Conservation (phyloP, 2,113 vertebrate species). For the Labrus mixtus region DNA sequence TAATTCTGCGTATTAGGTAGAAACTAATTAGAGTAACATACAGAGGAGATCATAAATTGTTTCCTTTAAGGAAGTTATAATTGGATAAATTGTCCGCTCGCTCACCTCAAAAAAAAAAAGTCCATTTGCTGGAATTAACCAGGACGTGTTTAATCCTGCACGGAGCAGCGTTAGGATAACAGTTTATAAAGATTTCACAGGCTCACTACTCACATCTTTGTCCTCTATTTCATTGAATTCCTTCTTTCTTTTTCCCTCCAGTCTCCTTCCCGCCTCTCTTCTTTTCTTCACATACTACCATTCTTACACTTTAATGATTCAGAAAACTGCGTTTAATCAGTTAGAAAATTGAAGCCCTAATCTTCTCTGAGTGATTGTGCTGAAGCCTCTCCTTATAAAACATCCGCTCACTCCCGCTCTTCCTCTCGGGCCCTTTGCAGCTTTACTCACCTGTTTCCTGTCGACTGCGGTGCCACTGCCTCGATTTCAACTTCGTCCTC, state of each 20-base stretch:
- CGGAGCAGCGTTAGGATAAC: neutral
- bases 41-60: no score
- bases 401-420: neutral
- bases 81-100: neutral
- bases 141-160: neutral
- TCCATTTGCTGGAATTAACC: neutral
- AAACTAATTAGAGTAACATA: no score
- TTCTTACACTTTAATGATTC: constrained; percentile 16
- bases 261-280: neutral
- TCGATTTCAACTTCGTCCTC: constrained; percentile 36
- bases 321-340: constrained; percentile 43
- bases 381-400: constrained; percentile 4
- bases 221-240: neutral
- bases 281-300: neutral
- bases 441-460: constrained; percentile 24
- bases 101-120: neutral
- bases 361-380: constrained; percentile 47
- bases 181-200: neutral
- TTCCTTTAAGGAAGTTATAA: no score
- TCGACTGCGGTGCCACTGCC: neutral
- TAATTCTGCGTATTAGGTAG: no score
- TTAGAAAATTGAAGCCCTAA: constrained; percentile 49
- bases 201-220: neutral
- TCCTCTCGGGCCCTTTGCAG: constrained; percentile 1
- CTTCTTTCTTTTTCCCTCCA: neutral